Conservation (phyloP, 2,113 vertebrate species). For the Hemiprocne comata region DNA sequence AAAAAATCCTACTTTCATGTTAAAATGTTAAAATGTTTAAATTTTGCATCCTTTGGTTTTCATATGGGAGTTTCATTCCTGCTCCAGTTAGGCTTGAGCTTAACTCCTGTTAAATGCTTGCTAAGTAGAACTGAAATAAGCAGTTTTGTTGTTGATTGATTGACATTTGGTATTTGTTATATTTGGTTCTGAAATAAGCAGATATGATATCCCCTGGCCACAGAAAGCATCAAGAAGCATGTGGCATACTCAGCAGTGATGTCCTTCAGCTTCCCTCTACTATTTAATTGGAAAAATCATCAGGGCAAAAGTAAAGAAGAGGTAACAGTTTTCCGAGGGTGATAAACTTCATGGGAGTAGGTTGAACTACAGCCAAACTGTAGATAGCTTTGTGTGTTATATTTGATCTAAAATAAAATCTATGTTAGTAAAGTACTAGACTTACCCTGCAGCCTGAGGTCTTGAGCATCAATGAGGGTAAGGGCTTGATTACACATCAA, state of each 20-base stretch:
- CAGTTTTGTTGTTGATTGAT: not conserved
- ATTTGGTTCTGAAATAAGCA: not conserved
- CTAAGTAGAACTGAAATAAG: not conserved
- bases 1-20: not conserved
- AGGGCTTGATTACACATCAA: conserved; percentile 14
- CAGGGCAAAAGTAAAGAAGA: not conserved
- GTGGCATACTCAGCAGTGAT: not conserved
- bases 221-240: not conserved
- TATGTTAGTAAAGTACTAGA: not conserved
- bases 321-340: not conserved
- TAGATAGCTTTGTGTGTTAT: not conserved
- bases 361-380: not conserved
- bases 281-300: not conserved
- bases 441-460: not conserved
- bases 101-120: not conserved
- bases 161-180: not conserved
- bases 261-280: not conserved
- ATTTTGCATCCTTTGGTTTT: not conserved
- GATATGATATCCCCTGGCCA: not conserved
- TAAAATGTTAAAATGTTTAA: not conserved
- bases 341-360: not conserved
- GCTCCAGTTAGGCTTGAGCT: not conserved
- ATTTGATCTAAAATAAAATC: not conserved
- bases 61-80: not conserved
- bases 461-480: conserved; percentile 8